Base-by-base conservation (phyloP, 1,140 invertebrate species). In the Ephestia elutella region DNA sequence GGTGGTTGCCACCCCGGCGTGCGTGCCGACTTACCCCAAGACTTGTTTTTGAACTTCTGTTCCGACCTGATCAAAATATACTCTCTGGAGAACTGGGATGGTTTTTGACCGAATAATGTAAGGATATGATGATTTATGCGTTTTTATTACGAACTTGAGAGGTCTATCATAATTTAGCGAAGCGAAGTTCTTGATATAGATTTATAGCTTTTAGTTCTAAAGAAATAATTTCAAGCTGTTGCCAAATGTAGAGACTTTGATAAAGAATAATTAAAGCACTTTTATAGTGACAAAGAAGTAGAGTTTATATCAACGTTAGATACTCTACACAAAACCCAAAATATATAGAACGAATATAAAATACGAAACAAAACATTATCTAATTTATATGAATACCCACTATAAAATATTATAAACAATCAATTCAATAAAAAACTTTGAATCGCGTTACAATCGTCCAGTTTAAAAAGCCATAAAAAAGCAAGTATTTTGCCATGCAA, bases 21-120 rank as follows among this genome's bases (percentile, higher is more conserved):
- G 76, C 80, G 82, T 82, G 78, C 75, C 76, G 57, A 69, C 70
- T 74, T 78, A 68, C 74, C 68, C 66, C 61, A 38, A 57, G 63
- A 65, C 73, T 80, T 81, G 75, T 82, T 78, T 78, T 78, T 71
- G 73, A 86, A 87, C 76, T 83, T 85, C 75, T 82, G 80, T 64
- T 77, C 63, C 67, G 71, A 78, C 70, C 74, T 79, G 73, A 85
- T 82, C 78, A 80, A 82, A 82, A 81, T 83, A 83, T 79, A 82
- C 76, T 74, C 67, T 62, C 61, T 44, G 38, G 38, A 44, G 38
- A 44, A 44, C 1, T 15, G 38, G 38, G 38, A 44, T 44, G 38
- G 5, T 44, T 15, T 44, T 44, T 44, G 38, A 44, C 38, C 38
- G 38, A 44, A 44, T 44, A 32, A 32, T 11, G 30, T 11, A 32